phyloP scores from a whole-genome alignment of 2,797 vertebrate species.

The Oryzias sinensis region DNA sequence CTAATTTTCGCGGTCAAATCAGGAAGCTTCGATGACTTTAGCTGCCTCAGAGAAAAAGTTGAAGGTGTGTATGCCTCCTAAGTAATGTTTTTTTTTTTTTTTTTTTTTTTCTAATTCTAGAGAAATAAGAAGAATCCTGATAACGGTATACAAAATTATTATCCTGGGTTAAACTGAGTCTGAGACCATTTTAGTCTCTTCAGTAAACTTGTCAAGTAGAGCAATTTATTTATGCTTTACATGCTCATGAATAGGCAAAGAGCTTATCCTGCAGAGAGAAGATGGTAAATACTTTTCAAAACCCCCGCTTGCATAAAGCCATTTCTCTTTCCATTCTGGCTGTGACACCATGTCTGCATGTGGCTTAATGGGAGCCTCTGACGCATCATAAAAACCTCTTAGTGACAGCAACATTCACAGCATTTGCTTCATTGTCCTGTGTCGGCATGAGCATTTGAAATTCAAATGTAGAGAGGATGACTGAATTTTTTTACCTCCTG shows the following conservation, averaged over 20 bases:
- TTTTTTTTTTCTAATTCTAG: too few species aligned
- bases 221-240: slow-evolving; percentile 51
- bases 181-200: too few species aligned
- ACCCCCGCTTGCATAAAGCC: slow-evolving; percentile 11
- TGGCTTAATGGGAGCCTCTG: not conserved
- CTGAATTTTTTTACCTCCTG: not conserved
- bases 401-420: not conserved
- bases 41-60: too few species aligned
- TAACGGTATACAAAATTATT: too few species aligned
- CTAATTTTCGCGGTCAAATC: too few species aligned
- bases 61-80: too few species aligned
- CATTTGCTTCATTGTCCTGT: not conserved
- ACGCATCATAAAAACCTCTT: not conserved
- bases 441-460: not conserved
- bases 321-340: slow-evolving; percentile 1
- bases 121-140: too few species aligned
- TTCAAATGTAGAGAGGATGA: not conserved
- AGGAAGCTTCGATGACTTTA: too few species aligned
- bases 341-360: slow-evolving; percentile 1
- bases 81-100: too few species aligned
- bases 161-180: too few species aligned
- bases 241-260: slow-evolving; percentile 46
- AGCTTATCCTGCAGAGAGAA: slow-evolving; percentile 13
- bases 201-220: slow-evolving; percentile 6
- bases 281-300: slow-evolving; percentile 28